Base-by-base conservation (phyloP, 2,888 invertebrate genomes). In the Tinea semifulvella region DNA sequence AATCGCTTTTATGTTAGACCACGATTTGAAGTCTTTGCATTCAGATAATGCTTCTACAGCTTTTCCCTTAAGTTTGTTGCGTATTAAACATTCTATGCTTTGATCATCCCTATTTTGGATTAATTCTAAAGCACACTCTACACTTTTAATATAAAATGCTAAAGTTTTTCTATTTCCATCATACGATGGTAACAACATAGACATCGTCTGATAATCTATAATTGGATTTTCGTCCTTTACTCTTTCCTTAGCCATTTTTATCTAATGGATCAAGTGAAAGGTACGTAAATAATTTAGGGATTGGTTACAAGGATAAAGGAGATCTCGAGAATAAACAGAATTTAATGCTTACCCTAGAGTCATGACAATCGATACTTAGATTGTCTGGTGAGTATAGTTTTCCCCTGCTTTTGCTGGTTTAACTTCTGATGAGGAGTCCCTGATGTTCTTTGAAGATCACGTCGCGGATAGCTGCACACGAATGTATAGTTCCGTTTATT, bases 131-230 rank as follows among this genome's bases (percentile, higher is more conserved):
- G 49, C 50, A 20, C 52, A 53, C 47, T 55, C 53, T 4, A 56
- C 54, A 35, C 48, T 42, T 47, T 52, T 47, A 3, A 53, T 48
- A 36, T 52, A 55, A 27, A 52, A 54, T 28, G 46, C 48, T 26
- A 55, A 11, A 0, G 53, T 53, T 47, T 46, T 49, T 26, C 18
- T 52, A 36, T 56, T 56, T 1, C 54, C 57, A 11, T 57, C 56
- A 7, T 54, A 57, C 0, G n/a, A 27, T 8, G 56, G 54, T 38
- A 57, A 49, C 1, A 53, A 22, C 8, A 22, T 22, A 5, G 22
- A 22, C 17, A 42, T 47, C 35, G n/a, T 17, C 31, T 16, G 14
- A 16, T 17, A 38, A 17, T 17, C 8, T 13, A 13, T 38, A 10
- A 8, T n/a, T n/a, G n/a, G n/a, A n/a, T n/a, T n/a, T n/a, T n/a